Evolutionary conservation across 2,113 vertebrate genomes (phyloP), one percentile per base, ranked within the genome.

Genomic region (Reinhardtius hippoglossoides): DNA sequence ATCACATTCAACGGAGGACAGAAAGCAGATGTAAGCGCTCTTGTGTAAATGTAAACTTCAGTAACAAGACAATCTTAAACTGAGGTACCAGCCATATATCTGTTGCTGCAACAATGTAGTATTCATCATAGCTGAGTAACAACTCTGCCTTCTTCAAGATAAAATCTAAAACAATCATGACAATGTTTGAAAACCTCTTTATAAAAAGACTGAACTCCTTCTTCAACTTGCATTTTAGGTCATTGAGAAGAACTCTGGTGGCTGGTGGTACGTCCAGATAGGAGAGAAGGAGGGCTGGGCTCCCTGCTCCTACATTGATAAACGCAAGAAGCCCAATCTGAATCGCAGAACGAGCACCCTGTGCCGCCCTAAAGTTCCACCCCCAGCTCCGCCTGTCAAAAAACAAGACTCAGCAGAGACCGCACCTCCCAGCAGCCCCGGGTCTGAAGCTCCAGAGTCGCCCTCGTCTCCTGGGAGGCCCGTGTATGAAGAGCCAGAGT

Each of bases 221-320:
- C 42, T 12, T 68, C 1, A 15, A 46, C n/a, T 23, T 90, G n/a
- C 66, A 27, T 76, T 89, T 60, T 83, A 99, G 98, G 98, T 99
- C 60, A 99, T 99, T 35, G 98, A 99, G 88, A 99, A 99, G 92
- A 99, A 99, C 90, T 98, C 97, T 5, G 97, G 97, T 1, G 98
- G 98, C 50, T 99, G 98, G 98, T 99, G 98, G 98, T 99, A 99
- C 0, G 98, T 99, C 79, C 97, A 99, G 85, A 99, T 99, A 26
- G 98, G 98, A 54, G 97, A 99, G 64, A 96, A 96, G 82, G 98
- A 99, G 87, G 98, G 98, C 74, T 99, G 98, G 98, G 98, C 98
- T 86, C 98, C 98, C 4, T 98, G 97, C 1, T 98, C 98, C n/a
- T 99, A 98, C 65, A 99, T 99, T 50, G 98, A 99, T 80, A 99